These are phyloP conservation scores for Gibbula magus DNA, from an alignment of 2,888 invertebrate species.

Conservation along the genomic window DNA sequence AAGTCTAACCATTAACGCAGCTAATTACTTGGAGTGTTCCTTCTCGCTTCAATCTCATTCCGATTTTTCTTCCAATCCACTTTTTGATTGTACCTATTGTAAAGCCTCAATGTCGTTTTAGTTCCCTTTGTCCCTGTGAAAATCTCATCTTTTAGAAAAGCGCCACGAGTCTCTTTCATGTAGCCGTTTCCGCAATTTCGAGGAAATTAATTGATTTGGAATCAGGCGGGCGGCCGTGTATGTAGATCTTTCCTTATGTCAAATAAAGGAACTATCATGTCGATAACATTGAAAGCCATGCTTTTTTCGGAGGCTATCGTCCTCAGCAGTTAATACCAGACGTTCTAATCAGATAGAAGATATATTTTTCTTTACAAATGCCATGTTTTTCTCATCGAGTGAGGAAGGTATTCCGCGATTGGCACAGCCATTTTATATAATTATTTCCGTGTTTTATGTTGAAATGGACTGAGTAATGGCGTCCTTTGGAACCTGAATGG, in stretches of 20 bases:
- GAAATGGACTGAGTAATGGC: too few relatives aligned
- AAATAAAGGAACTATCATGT: neutral
- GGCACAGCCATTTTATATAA: too few relatives aligned
- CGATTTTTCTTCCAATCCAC: neutral
- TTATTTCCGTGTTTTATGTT: too few relatives aligned
- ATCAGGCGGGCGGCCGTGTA: neutral
- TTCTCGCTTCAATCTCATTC: neutral
- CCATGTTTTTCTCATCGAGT: too few relatives aligned
- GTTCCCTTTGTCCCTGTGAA: neutral
- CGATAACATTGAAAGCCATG: neutral
- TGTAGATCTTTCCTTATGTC: neutral
- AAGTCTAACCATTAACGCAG: neutral
- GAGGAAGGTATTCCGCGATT: too few relatives aligned
- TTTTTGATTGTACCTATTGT: conserved; percentile 11
- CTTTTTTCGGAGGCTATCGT: neutral
- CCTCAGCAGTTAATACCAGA: neutral
- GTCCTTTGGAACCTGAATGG: too few relatives aligned
- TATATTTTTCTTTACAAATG: too few relatives aligned
- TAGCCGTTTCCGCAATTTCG: conserved; percentile 4
- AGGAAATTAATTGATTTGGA: conserved; percentile 7
- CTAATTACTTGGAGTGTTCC: neutral
- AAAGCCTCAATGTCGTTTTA: conserved; percentile 7
- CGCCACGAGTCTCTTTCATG: neutral
- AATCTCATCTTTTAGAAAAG: neutral
- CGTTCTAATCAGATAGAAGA: too few relatives aligned